Conservation (phyloP, 2,888 invertebrate species). For the Tetropium fuscum region DNA sequence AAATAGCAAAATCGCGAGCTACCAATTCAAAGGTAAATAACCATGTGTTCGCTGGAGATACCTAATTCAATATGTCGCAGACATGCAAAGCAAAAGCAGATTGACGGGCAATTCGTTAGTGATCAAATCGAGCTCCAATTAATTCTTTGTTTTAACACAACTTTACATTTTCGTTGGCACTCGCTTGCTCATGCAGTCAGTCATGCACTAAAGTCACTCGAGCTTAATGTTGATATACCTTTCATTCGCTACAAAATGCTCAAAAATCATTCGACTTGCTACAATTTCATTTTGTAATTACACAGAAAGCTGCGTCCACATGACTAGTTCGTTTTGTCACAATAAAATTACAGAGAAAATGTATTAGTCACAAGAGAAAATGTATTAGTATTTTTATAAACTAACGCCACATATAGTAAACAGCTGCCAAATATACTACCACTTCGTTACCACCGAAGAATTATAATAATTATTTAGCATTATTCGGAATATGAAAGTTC, state of each 20-base stretch:
- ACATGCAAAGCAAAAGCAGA: constrained; percentile 36
- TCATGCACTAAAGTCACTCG: constrained; percentile 11
- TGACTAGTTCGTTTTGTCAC: no score
- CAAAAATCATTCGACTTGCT: background rate
- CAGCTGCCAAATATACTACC: no score
- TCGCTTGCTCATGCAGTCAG: constrained; percentile 22
- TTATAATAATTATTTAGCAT: no score
- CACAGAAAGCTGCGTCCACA: no score
- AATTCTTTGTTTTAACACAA: constrained; percentile 42
- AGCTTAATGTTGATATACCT: constrained; percentile 6
- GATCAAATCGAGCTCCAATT: constrained; percentile 44
- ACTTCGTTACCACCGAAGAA: no score
- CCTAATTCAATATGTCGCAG: constrained; percentile 47
- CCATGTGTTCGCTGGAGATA: no score
- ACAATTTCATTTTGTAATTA: background rate
- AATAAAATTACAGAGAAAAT: no score
- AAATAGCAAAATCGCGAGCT: constrained; percentile 42
- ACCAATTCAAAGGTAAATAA: no score
- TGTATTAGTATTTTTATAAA: no score
- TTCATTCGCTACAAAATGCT: background rate
- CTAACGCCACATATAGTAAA: no score
- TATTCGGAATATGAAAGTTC: no score
- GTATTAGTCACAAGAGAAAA: no score
- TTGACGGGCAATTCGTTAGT: constrained; percentile 46
- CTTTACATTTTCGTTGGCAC: constrained; percentile 24